Conservation (phyloP, 2,113 vertebrate genomes). For the Brienomyrus brachyistius region DNA sequence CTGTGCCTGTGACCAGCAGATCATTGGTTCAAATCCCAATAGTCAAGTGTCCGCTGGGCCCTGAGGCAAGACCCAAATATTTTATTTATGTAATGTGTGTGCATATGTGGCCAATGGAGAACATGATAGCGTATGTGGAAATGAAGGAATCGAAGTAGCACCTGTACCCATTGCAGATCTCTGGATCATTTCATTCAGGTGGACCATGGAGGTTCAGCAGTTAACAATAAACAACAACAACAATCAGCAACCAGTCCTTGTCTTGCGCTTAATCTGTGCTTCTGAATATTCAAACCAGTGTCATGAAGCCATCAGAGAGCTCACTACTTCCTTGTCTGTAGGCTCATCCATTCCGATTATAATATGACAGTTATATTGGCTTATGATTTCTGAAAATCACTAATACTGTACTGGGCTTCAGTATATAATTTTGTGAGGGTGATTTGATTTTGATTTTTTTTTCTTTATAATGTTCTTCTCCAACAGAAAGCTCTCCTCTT, state of each 20-base stretch:
- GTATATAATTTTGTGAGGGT: not conserved
- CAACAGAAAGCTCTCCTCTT: not conserved
- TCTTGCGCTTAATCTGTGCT: not conserved
- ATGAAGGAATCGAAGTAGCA: not conserved
- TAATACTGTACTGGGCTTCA: not conserved
- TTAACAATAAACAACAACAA: no score
- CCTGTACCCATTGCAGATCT: not conserved
- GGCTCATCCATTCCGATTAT: not conserved
- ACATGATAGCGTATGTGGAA: not conserved
- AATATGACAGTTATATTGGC: not conserved
- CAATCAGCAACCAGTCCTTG: not conserved
- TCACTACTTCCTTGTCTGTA: not conserved
- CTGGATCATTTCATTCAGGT: not conserved
- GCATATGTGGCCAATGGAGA: not conserved
- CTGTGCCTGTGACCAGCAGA: not conserved
- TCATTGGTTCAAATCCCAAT: not conserved
- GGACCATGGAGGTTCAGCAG: not conserved
- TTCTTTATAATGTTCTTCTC: not conserved
- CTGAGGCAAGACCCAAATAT: not conserved
- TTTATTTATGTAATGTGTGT: not conserved
- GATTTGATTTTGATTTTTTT: not conserved
- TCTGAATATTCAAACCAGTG: not conserved
- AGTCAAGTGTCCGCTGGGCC: not conserved
- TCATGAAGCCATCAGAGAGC: not conserved
- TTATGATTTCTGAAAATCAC: not conserved